Percentiles rank a stretch among this genome's conserved stretches.
Evolutionary conservation across 2,113 vertebrate species (phyloP).

Genomic region (Apodemus speciosus): DNA sequence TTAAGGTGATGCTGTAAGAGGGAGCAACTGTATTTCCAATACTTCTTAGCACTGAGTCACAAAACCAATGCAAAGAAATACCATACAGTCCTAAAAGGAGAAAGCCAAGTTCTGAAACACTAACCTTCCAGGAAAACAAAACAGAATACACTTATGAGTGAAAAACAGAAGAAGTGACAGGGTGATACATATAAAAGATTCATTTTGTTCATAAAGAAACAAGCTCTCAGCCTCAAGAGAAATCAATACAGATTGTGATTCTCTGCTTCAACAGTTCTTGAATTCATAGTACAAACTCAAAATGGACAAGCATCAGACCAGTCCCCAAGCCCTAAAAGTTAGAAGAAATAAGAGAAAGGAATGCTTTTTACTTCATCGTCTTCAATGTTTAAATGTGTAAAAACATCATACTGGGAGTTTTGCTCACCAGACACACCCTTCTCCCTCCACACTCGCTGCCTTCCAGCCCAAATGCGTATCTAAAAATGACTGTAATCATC

Average conservation of each 20-base stretch:
- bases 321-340: background rate
- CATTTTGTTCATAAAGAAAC: background rate
- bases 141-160: background rate
- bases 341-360: background rate
- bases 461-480: conserved; percentile 62
- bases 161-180: background rate
- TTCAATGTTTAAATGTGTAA: conserved; percentile 56
- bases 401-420: conserved; percentile 23
- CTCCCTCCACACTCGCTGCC: conserved; percentile 1
- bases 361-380: background rate
- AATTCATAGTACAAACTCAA: conserved; percentile 22
- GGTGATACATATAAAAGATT: background rate
- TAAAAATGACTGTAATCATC: conserved; percentile 41
- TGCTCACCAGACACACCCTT: conserved; percentile 41
- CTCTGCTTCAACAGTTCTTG: background rate
- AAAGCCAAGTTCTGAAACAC: background rate
- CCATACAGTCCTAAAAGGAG: conserved; percentile 1
- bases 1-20: background rate
- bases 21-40: background rate
- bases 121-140: background rate
- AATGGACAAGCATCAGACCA: background rate
- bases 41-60: background rate
- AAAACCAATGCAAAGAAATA: background rate
- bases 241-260: background rate
- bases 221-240: background rate